These are phyloP conservation scores for Montipora foliosa DNA, from an alignment of 64 coral and sea anemone species.

Conservation along the genomic window DNA sequence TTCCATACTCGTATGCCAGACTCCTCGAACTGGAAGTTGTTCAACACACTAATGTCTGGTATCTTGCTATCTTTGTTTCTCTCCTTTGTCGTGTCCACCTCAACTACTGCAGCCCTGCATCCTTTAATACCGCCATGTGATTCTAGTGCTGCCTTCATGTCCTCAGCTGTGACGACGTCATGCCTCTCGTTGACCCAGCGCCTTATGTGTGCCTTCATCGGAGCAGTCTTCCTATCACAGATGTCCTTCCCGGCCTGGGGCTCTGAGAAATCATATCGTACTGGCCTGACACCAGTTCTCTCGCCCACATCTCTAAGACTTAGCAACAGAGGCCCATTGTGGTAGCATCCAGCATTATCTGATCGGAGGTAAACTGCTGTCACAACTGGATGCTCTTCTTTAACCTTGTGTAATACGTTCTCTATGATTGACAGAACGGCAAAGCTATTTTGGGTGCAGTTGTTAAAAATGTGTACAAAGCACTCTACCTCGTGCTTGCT, in stretches of 20 bases:
- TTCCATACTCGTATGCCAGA: no score
- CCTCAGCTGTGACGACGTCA: constrained; percentile 25
- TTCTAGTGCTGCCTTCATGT: constrained; percentile 56
- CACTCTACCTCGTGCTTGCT: constrained; percentile 32
- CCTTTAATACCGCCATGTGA: constrained; percentile 49
- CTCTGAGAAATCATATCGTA: constrained; percentile 39
- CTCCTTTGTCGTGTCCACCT: background rate
- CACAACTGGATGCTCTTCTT: background rate
- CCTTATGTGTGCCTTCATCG: constrained; percentile 63
- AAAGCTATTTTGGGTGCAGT: constrained; percentile 59
- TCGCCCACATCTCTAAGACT: constrained; percentile 33
- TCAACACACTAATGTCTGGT: no score
- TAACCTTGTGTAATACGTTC: constrained; percentile 19
- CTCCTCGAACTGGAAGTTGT: no score
- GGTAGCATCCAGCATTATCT: constrained; percentile 56
- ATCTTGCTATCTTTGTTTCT: no score
- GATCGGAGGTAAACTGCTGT: constrained; percentile 22
- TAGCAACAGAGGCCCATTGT: constrained; percentile 41
- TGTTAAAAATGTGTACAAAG: constrained; percentile 33
- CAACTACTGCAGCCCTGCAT: constrained; percentile 21
- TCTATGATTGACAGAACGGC: constrained; percentile 56
- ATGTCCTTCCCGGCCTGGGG: background rate
- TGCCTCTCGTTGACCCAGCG: constrained; percentile 55
- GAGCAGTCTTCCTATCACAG: constrained; percentile 34
- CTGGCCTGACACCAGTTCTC: constrained; percentile 30